Base-by-base conservation (phyloP, 2,113 vertebrate genomes). In the Serilophus lunatus region DNA sequence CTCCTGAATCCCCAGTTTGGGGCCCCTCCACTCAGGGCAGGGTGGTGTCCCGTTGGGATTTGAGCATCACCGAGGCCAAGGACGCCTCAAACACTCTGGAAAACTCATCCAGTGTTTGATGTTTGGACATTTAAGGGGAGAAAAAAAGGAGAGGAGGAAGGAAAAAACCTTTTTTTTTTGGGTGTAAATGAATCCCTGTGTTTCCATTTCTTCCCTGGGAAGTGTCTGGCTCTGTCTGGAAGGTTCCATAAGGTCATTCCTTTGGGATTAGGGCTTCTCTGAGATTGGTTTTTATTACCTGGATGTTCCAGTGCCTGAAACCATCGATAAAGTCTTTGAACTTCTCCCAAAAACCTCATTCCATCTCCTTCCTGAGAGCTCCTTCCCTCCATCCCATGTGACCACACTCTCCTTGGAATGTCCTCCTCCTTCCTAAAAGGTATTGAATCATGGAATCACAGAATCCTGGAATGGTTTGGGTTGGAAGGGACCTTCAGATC, bases 101-200 rank as follows among this genome's bases (percentile, higher is more conserved):
- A 29, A 50, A 11, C 13, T 7, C 2, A 26, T 7, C 36, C 47
- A 2, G 36, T 2, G 3, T 10, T 44, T 8, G 31, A 9, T 20
- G 20, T 53, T 56, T 13, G 26, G 25, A 26, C 10, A 22, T 36
- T 44, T 10, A 36, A 51, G 8, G 9, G 38, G 31, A 1, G 51
- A 8, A 51, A 53, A 31, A 25, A 1, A 2, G 6, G 6, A 4
- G 24, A 2, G 7, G 7, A 16, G 12, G 13, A 11, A 36, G 7
- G 12, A 13, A 15, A 66, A 80, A 36, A 36, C 6, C 4, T 5
- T 19, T 57, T 66, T 44, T 31, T 65, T 9, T 20, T 5, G 19
- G 1, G 1, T 5, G 10, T 15, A 25, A 74, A 8, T 4, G 10
- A 31, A 61, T 18, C 29, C 23, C 31, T 12, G 26, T 11, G 12